A percentile compares a stretch with the other conserved stretches of the same genome.
Evolutionary conservation across 1,140 invertebrate genomes (phyloP).

Genomic region (Paralvinella palmiformis): DNA sequence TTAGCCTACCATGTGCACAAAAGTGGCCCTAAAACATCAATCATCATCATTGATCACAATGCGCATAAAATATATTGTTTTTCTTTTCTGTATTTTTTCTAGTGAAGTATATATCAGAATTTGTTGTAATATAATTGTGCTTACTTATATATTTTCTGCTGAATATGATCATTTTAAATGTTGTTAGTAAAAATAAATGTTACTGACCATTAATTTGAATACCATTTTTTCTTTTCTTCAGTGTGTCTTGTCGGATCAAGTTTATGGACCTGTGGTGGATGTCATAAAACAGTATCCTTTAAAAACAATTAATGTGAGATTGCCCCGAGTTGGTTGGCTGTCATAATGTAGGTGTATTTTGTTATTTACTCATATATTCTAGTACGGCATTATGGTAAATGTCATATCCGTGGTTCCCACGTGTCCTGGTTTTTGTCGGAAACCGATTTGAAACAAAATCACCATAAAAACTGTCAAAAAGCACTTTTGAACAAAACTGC

Average conservation of each 20-base stretch:
- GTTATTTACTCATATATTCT: background rate
- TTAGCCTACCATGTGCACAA: too few species aligned
- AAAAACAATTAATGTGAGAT: background rate
- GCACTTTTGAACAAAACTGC: too few species aligned
- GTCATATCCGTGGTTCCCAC: background rate
- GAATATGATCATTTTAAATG: background rate
- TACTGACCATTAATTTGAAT: background rate
- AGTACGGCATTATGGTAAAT: background rate
- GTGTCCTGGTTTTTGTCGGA: background rate
- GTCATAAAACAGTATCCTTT: conserved; percentile 61
- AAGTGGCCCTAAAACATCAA: too few species aligned
- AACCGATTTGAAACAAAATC: too few species aligned
- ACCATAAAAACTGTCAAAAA: too few species aligned
- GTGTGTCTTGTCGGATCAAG: conserved; percentile 66
- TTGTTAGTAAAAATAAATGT: too few species aligned
- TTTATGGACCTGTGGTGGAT: conserved; percentile 71
- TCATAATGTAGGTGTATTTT: background rate
- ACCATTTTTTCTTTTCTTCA: conserved; percentile 29
- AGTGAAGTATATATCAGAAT: too few species aligned
- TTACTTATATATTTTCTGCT: background rate
- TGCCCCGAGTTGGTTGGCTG: background rate
- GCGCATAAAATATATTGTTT: too few species aligned
- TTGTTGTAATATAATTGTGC: background rate
- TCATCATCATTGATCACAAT: too few species aligned
- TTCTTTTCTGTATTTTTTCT: too few species aligned